phyloP scores from a whole-genome alignment of 2,888 invertebrate species.

The Leptogaster cylindrica region DNA sequence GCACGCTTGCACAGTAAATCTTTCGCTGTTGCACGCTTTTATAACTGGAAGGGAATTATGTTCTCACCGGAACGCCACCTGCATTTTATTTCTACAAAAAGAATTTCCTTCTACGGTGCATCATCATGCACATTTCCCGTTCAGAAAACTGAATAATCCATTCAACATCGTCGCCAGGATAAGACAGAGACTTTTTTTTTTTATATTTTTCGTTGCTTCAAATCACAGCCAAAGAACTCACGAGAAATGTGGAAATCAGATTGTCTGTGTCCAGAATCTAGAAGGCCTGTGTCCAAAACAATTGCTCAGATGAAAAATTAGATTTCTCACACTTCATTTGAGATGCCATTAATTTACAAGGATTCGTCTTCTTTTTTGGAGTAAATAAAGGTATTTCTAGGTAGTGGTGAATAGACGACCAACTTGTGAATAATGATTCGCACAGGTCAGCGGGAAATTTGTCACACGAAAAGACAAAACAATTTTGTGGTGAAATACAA shows the following conservation, averaged over 20 bases:
- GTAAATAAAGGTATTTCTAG: slow-evolving; percentile 12
- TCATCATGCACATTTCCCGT: no score
- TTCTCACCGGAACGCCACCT: no score
- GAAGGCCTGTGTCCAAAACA: slow-evolving; percentile 9
- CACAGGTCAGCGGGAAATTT: slow-evolving; percentile 10
- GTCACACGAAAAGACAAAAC: no score
- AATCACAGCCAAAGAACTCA: no score
- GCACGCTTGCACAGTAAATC: slow-evolving; percentile 15
- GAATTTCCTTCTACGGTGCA: no score
- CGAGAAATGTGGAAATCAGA: slow-evolving; percentile 19
- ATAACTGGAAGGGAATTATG: no score
- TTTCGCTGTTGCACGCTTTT: neutral
- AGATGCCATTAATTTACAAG: slow-evolving; percentile 43
- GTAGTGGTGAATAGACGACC: slow-evolving; percentile 6
- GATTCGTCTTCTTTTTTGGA: slow-evolving; percentile 20
- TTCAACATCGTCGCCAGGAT: no score
- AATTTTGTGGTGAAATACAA: no score
- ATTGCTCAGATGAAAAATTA: slow-evolving; percentile 42
- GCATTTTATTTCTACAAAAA: no score
- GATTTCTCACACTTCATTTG: slow-evolving; percentile 44
- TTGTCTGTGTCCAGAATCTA: neutral
- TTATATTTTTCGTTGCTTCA: no score
- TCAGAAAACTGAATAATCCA: no score
- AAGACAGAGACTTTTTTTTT: no score
- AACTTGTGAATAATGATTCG: slow-evolving; percentile 8